Percentiles rank a stretch among this genome's conserved stretches.
Conservation (phyloP, 2,888 invertebrate species). For the Hypomecis atomaria region DNA sequence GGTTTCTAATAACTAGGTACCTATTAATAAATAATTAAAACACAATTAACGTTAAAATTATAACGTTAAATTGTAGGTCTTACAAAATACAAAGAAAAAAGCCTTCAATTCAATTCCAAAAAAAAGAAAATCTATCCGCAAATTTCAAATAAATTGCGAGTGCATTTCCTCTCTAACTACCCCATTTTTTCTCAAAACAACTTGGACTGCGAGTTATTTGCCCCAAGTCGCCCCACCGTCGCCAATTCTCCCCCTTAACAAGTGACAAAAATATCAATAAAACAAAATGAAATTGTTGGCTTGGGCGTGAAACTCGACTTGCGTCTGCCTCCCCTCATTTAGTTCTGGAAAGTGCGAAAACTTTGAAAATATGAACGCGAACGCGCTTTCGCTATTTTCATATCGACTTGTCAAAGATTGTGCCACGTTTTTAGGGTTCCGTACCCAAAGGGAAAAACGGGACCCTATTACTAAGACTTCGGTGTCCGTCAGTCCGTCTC, state of each 20-base stretch:
- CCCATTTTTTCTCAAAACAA: constrained; percentile 49
- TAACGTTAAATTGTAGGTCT: too few relatives aligned
- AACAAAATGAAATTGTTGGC: constrained; percentile 63
- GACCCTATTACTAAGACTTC: too few relatives aligned
- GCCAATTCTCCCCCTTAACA: constrained; percentile 33
- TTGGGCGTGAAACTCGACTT: constrained; percentile 29
- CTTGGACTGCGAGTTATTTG: constrained; percentile 34
- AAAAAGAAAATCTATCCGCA: constrained; percentile 39
- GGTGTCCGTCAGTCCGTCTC: too few relatives aligned
- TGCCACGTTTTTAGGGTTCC: too few relatives aligned
- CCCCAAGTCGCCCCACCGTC: constrained; percentile 39
- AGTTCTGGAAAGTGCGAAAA: background rate
- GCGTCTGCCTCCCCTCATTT: constrained; percentile 11
- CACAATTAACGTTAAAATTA: too few relatives aligned
- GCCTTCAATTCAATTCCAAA: constrained; percentile 16
- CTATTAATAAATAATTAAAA: too few relatives aligned
- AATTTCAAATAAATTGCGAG: constrained; percentile 53
- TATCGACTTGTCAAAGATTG: too few relatives aligned
- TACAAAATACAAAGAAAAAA: background rate
- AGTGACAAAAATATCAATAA: constrained; percentile 65
- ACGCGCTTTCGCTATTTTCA: too few relatives aligned
- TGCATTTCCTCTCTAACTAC: constrained; percentile 52
- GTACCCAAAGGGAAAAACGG: too few relatives aligned
- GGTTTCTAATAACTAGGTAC: too few relatives aligned
- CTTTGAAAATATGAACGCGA: background rate